Conservation (phyloP, 2,797 vertebrate species). For the Neosalanx taihuensis region DNA sequence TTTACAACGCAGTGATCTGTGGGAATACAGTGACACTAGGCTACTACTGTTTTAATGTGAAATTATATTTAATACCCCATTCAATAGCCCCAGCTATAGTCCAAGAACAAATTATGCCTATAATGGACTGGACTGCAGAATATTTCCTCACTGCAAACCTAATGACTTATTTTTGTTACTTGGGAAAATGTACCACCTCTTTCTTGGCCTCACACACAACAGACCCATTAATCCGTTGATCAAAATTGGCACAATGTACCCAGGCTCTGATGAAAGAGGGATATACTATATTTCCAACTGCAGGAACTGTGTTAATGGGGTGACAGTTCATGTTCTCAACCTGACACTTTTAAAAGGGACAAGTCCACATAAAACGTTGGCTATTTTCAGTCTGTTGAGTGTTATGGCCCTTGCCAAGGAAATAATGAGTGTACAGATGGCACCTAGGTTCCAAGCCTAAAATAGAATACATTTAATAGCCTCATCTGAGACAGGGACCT, state of each 20-base stretch:
- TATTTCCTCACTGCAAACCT: too few relatives aligned
- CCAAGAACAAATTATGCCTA: too few relatives aligned
- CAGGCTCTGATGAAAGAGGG: conserved; percentile 20
- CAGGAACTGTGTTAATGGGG: conserved; percentile 17
- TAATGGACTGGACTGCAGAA: too few relatives aligned
- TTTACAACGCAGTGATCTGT: too few relatives aligned
- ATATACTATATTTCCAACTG: conserved; percentile 17
- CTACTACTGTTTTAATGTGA: too few relatives aligned
- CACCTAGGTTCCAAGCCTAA: conserved; percentile 34
- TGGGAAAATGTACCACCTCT: too few relatives aligned
- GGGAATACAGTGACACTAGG: too few relatives aligned
- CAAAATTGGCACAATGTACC: conserved; percentile 23
- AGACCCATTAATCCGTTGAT: conserved; percentile 9
- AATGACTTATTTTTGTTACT: too few relatives aligned
- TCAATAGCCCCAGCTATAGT: too few relatives aligned
- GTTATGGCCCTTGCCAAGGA: conserved; percentile 29
- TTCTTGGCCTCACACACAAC: neutral
- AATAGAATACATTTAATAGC: conserved; percentile 37
- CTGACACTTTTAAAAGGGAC: conserved; percentile 14
- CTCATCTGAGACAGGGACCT: conserved; percentile 47
- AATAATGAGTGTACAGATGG: conserved; percentile 22
- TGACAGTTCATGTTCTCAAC: conserved; percentile 1
- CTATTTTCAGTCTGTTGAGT: conserved; percentile 26
- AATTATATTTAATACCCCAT: too few relatives aligned
- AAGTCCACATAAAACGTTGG: conserved; percentile 18